phyloP scores from a whole-genome alignment of 2,888 invertebrate species.

The Pollenia griseotomentosa region DNA sequence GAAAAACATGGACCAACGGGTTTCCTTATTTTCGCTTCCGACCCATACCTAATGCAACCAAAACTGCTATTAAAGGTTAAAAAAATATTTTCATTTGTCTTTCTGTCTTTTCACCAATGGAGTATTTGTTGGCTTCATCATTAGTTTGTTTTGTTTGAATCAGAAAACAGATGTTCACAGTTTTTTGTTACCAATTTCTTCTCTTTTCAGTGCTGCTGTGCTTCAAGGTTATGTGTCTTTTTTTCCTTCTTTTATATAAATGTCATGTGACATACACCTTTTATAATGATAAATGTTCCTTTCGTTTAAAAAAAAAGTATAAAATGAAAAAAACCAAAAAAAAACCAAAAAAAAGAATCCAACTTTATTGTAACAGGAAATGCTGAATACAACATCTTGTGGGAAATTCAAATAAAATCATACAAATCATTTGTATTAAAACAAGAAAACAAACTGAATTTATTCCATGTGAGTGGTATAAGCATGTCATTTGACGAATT shows the following conservation, averaged over 20 bases:
- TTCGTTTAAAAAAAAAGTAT: constrained; percentile 40
- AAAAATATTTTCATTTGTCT: constrained; percentile 4
- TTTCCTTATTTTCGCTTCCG: not conserved
- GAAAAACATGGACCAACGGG: not conserved
- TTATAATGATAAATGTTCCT: constrained; percentile 69
- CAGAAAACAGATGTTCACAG: constrained; percentile 48
- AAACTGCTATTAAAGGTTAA: not conserved
- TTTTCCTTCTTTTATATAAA: constrained; percentile 33
- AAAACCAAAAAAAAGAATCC: constrained; percentile 11
- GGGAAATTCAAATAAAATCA: constrained; percentile 45
- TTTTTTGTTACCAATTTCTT: not conserved
- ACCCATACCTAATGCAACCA: not conserved
- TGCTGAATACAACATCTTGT: constrained; percentile 8
- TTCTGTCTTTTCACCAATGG: constrained; percentile 15
- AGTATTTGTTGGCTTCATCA: constrained; percentile 53
- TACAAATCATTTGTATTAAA: constrained; percentile 58
- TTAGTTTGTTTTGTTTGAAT: constrained; percentile 51
- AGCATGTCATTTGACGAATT: constrained; percentile 32
- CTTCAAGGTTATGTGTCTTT: constrained; percentile 58
- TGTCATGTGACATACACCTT: constrained; percentile 69
- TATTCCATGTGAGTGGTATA: constrained; percentile 16
- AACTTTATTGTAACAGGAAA: not conserved
- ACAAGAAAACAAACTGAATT: constrained; percentile 14
- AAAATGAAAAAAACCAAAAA: not conserved
- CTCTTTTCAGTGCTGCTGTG: constrained; percentile 6